Base-by-base conservation (phyloP, 2,797 vertebrate species). In the Petrocephalus schoutedeni region DNA sequence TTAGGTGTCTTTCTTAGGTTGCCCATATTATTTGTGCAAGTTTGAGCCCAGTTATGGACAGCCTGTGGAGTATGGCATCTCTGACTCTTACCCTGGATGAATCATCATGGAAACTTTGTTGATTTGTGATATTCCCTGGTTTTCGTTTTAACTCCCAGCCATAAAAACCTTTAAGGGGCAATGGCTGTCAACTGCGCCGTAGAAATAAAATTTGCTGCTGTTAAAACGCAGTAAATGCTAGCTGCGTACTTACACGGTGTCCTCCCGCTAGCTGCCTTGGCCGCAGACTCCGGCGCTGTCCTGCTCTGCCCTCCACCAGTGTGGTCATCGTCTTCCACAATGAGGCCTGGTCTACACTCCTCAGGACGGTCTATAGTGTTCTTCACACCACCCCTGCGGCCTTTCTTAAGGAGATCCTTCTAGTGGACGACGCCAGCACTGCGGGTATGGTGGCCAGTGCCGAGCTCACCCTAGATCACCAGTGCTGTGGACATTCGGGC, bases 251-350 rank as follows among this genome's bases (percentile, higher is more conserved):
- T 0, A 54, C 45, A 54, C 4, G 7, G 49, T 14, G 19, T 83
- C 28, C 9, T 54, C 21, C 23, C 9, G 9, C 84, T 89, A 97
- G 97, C 87, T 97, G 96, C 90, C 91, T 95, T 0, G 91, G 95
- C 16, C 96, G 95, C 92, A 96, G 91, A 88, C 97, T 97, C 92
- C 93, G 82, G 85, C 94, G 93, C 23, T 97, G 96, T 80, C 96
- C 96, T 0, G 91, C 93, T 0, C 93, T 97, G 67, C 96, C 95
- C 21, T 93, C 92, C 90, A 97, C 96, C 93, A 97, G 96, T 1
- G 95, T 97, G 36, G 90, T 97, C 90, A 96, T 97, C 3, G 96
- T 97, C 59, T 97, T 97, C 91, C 95, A 97, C 84, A 97, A 97
- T 0, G 97, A 97, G 90, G 95, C 96, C 9, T 96, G 96, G 96